Evolutionary conservation across 2,113 vertebrate species (phyloP), one percentile per base, ranked within the genome.

Genomic region (Trichechus manatus): DNA sequence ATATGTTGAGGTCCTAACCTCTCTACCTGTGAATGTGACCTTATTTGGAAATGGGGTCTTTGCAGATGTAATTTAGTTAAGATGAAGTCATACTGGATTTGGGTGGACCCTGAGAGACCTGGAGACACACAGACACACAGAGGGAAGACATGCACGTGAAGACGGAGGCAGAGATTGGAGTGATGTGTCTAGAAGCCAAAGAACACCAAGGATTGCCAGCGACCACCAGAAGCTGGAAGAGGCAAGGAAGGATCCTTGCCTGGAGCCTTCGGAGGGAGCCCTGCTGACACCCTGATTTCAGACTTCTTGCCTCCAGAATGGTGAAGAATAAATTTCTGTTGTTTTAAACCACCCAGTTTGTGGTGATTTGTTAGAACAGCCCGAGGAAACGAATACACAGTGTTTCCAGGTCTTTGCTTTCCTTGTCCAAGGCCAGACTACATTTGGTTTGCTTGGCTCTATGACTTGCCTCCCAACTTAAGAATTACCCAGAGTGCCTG

Each of bases 41-140:
- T 87, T 53, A 80, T 93, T 85, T 64, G 68, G 25, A 91, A 84
- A 59, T 50, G 56, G 5, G 56, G 33, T 84, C 33, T 96, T 74
- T n/a, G 56, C 5, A 87, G 44, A 68, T 56, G 11, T 56, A 33
- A 75, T 66, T 66, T 87, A 44, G 27, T 64, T 23, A 64, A 42
- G 3, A 68, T n/a, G 14, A 74, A 39, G 47, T 53, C 68, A 77
- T 31, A 39, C 1, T 47, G 17, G 72, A 85, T 20, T 61, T 23
- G 7, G 22, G 36, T 66, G 42, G 29, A 6, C 22, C 20, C 15
- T 59, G 78, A 81, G 39, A 33, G 44, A 80, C 39, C 42, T 50
- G 59, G 78, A 74, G 36, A 74, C 20, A 15, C 68, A 72, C 66
- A 87, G 44, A 80, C 4, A 31, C 5, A 39, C 10, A 87, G 50